Percentiles rank a stretch among this genome's conserved stretches.
phyloP scores from a whole-genome alignment of 2,888 invertebrate genomes.

The Helleia helle region DNA sequence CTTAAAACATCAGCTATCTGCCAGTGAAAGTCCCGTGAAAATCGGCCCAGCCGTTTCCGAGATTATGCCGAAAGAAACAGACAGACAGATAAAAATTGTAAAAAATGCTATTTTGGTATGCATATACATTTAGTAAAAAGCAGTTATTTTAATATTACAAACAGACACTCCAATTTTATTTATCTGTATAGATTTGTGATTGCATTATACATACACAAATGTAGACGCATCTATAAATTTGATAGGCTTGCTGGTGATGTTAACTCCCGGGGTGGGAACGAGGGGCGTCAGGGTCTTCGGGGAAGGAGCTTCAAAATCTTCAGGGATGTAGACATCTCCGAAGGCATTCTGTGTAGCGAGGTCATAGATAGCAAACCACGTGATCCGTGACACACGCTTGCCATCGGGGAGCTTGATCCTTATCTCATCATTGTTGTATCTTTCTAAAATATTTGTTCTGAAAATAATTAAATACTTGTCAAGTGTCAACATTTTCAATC shows the following conservation, averaged over 20 bases:
- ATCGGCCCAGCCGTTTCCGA: too few species aligned
- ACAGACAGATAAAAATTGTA: too few species aligned
- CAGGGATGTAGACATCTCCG: constrained; percentile 91
- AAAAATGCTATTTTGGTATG: too few species aligned
- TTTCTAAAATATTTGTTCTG: constrained; percentile 88
- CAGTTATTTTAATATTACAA: too few species aligned
- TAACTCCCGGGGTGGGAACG: constrained; percentile 34
- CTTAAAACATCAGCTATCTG: too few species aligned
- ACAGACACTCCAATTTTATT: too few species aligned
- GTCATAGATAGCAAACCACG: constrained; percentile 93
- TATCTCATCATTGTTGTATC: constrained; percentile 90
- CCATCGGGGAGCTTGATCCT: constrained; percentile 86
- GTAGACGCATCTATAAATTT: constrained; percentile 87
- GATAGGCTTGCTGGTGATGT: constrained; percentile 80
- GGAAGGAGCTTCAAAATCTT: constrained; percentile 90
- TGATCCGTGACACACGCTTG: constrained; percentile 89
- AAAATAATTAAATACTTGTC: not conserved
- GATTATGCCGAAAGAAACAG: too few species aligned
- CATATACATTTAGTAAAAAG: too few species aligned
- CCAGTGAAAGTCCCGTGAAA: too few species aligned
- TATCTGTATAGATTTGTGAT: too few species aligned
- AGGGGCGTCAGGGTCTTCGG: constrained; percentile 68
- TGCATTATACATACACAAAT: constrained; percentile 55
- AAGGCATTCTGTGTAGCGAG: constrained; percentile 89
- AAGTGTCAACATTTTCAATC: too few species aligned